Percentiles rank a stretch among this genome's conserved stretches.
phyloP scores from a whole-genome alignment of 2,113 vertebrate species.

The Benitochromis conjunctus region DNA sequence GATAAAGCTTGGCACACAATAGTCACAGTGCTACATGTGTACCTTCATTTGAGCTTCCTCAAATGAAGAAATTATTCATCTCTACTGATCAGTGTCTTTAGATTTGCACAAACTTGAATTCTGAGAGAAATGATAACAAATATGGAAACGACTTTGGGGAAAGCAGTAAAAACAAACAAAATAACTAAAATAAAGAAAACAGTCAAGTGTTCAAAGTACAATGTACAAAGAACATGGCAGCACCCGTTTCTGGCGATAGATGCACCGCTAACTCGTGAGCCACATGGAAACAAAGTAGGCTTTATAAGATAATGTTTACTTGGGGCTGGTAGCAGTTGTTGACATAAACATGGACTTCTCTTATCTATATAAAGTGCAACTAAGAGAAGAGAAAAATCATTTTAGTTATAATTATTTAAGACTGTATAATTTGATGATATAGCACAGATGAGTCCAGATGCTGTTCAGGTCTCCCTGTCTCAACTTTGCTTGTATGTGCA shows the following conservation, averaged over 20 bases:
- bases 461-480: not conserved
- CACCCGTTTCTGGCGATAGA: not conserved
- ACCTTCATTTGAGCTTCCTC: no score
- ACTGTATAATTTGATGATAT: not conserved
- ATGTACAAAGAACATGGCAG: not conserved
- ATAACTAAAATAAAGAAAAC: not conserved
- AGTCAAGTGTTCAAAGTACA: not conserved
- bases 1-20: constrained; percentile 67
- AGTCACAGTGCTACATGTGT: constrained; percentile 32
- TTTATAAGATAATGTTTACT: not conserved
- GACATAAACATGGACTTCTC: not conserved
- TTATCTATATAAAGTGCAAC: not conserved
- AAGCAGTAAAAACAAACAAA: not conserved
- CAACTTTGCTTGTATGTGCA: not conserved
- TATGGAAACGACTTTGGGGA: not conserved
- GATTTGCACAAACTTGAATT: not conserved
- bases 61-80: constrained; percentile 41
- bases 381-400: not conserved
- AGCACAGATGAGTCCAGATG: not conserved
- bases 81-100: not conserved
- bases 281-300: not conserved
- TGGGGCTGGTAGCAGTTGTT: not conserved
- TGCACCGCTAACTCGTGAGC: not conserved
- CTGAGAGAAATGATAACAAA: not conserved
- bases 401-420: not conserved